Percentiles rank a stretch among this genome's conserved stretches.
These are phyloP conservation scores for Amazona ochrocephala DNA, from an alignment of 2,797 vertebrate genomes.

Conservation along the genomic window DNA sequence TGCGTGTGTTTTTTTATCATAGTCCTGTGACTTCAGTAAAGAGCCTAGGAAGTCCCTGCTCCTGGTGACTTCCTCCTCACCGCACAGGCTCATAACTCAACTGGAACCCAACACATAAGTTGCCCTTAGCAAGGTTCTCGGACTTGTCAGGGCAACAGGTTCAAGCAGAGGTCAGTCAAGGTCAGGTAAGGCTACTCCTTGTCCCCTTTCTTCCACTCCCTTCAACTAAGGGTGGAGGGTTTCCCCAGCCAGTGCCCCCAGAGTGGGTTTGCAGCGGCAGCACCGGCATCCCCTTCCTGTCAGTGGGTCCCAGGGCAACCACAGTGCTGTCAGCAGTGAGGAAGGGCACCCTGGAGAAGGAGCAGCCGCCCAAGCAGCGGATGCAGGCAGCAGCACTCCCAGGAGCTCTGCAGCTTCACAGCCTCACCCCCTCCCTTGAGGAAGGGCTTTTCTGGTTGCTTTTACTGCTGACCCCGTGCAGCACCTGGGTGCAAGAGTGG, in stretches of 20 bases:
- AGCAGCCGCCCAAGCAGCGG: fast-evolving
- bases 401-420: background rate
- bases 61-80: fast-evolving
- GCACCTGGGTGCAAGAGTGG: fast-evolving
- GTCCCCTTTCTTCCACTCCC: background rate
- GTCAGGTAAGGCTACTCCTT: fast-evolving
- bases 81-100: background rate
- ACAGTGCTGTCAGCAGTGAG: fast-evolving
- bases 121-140: fast-evolving
- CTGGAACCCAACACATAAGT: fast-evolving
- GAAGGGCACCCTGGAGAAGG: background rate
- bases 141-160: fast-evolving
- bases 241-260: background rate
- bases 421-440: background rate
- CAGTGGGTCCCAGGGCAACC: fast-evolving
- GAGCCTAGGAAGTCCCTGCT: background rate
- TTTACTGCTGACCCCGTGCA: background rate
- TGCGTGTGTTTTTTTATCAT: fast-evolving
- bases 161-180: background rate
- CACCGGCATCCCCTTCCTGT: background rate
- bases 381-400: background rate
- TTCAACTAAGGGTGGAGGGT: background rate
- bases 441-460: background rate
- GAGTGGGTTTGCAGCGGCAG: background rate
- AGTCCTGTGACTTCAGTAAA: background rate